Evolutionary conservation across 2,113 vertebrate species (phyloP).

Genomic region (Montifringilla adamsi): DNA sequence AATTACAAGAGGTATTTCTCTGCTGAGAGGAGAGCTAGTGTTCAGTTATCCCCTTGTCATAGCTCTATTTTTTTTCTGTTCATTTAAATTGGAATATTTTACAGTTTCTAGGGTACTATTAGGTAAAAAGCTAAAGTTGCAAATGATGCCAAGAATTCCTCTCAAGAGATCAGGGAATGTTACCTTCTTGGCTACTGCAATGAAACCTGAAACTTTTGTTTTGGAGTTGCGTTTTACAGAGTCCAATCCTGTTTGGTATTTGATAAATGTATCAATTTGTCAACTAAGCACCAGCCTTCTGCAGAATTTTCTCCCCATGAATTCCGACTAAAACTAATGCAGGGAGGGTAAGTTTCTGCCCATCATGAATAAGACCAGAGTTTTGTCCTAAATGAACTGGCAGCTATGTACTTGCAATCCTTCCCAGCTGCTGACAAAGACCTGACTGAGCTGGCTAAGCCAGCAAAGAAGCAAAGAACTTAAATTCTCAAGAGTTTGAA

Average conservation of each 20-base stretch:
- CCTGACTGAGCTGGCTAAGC: slow-evolving; percentile 2
- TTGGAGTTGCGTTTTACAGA: not conserved
- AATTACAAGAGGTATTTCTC: not conserved
- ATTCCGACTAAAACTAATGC: not conserved
- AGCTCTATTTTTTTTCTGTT: not conserved
- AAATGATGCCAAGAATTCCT: not conserved
- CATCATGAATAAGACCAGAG: not conserved
- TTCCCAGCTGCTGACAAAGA: slow-evolving; percentile 23
- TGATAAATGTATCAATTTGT: not conserved
- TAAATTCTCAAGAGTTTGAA: slow-evolving; percentile 31
- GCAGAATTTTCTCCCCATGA: not conserved
- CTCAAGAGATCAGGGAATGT: slow-evolving; percentile 10
- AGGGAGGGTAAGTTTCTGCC: not conserved
- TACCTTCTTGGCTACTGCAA: slow-evolving; percentile 32
- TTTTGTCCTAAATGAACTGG: not conserved
- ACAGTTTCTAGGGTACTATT: slow-evolving; percentile 3
- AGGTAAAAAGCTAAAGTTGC: slow-evolving; percentile 4
- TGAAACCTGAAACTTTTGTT: slow-evolving; percentile 30
- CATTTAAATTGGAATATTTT: not conserved
- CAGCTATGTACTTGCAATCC: not conserved
- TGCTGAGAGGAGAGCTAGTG: not conserved
- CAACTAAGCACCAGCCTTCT: not conserved
- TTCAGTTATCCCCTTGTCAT: not conserved
- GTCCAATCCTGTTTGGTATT: not conserved
- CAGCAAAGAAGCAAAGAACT: not conserved